Conservation (phyloP, 2,797 vertebrate species). For the Helostoma temminkii region DNA sequence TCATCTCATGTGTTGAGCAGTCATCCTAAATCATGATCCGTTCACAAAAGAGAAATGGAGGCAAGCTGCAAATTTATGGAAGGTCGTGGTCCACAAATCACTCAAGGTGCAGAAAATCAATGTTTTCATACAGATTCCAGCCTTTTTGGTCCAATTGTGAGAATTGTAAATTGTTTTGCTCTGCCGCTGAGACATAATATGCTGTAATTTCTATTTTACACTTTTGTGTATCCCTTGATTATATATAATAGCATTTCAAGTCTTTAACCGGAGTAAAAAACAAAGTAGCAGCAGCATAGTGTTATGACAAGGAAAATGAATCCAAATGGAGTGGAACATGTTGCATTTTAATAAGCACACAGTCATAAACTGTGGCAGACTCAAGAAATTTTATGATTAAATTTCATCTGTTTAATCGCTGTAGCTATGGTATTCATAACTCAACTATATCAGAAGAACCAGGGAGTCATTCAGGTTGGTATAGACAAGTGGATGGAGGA, state of each 20-base stretch:
- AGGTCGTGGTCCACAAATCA: constrained; percentile 70
- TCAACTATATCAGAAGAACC: constrained; percentile 67
- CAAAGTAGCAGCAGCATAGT: constrained; percentile 33
- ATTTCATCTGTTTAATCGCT: constrained; percentile 76
- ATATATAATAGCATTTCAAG: constrained; percentile 18
- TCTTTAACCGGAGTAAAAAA: constrained; percentile 39
- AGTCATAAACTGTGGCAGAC: constrained; percentile 68
- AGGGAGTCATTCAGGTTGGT: constrained; percentile 55
- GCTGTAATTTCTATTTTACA: constrained; percentile 44
- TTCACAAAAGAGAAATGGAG: constrained; percentile 64
- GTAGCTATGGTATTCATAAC: constrained; percentile 65
- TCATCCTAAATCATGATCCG: constrained; percentile 67
- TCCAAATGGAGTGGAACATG: constrained; percentile 70
- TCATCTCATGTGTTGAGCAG: constrained; percentile 56
- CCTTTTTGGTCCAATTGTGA: constrained; percentile 58
- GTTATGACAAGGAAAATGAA: constrained; percentile 49
- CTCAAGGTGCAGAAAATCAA: constrained; percentile 69
- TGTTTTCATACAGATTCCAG: constrained; percentile 54
- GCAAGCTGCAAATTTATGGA: constrained; percentile 69
- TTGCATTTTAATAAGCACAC: constrained; percentile 76
- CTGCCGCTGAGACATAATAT: constrained; percentile 41
- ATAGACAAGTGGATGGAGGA: constrained; percentile 37
- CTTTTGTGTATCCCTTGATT: constrained; percentile 40
- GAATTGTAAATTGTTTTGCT: constrained; percentile 38
- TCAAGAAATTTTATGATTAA: constrained; percentile 72